Evolutionary conservation across 2,797 vertebrate genomes (phyloP).

Genomic region (Apogon talboti): DNA sequence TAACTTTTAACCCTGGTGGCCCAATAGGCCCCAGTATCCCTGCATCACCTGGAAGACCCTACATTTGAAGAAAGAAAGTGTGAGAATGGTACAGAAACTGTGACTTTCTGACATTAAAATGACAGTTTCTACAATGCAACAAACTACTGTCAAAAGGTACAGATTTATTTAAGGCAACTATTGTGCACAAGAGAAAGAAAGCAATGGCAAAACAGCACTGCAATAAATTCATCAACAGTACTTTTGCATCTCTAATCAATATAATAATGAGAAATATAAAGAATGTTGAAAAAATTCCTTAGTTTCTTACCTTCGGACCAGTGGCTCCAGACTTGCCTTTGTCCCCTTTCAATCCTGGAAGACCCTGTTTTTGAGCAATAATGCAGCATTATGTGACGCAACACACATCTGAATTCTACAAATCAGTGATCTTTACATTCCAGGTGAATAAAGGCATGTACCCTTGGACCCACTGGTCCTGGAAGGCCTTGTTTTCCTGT

Average conservation of each 20-base stretch:
- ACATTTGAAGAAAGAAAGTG: conserved; percentile 6
- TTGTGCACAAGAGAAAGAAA: too few relatives aligned
- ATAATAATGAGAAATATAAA: too few relatives aligned
- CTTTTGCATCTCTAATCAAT: too few relatives aligned
- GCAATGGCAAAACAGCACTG: too few relatives aligned
- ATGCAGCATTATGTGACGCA: not conserved
- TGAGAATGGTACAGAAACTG: not conserved
- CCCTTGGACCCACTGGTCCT: conserved; percentile 80
- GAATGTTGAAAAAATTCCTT: too few relatives aligned
- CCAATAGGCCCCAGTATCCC: conserved; percentile 74
- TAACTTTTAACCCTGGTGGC: conserved; percentile 77
- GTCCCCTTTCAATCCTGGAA: conserved; percentile 76
- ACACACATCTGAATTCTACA: not conserved
- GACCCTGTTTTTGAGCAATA: conserved; percentile 64
- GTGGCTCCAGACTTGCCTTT: conserved; percentile 61
- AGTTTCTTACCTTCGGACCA: conserved; percentile 73
- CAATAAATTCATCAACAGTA: too few relatives aligned
- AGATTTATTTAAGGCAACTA: too few relatives aligned
- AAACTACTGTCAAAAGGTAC: too few relatives aligned
- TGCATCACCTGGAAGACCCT: conserved; percentile 76
- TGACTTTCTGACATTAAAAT: not conserved
- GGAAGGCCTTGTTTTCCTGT: conserved; percentile 66
- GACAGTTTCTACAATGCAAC: not conserved
- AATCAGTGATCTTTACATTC: not conserved
- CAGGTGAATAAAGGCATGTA: conserved; percentile 34